Evolutionary conservation across 2,888 invertebrate genomes (phyloP).

Genomic region (Chamaedrilus cognettii): DNA sequence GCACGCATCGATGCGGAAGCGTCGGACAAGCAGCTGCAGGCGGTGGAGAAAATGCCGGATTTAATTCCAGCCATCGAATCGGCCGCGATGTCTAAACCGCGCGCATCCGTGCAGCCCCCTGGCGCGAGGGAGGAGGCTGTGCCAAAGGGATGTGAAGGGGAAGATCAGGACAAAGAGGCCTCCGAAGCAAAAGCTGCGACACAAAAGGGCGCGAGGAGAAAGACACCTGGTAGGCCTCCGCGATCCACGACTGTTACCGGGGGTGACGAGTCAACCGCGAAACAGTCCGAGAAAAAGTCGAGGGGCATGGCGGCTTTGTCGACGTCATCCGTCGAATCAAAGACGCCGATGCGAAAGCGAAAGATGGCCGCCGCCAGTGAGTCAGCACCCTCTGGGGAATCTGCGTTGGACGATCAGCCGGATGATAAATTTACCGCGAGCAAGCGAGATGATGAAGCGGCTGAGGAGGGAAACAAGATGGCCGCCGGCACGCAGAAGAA

Average conservation of each 20-base stretch:
- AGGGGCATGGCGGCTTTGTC: neutral
- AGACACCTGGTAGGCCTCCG: neutral
- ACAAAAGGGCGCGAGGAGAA: neutral
- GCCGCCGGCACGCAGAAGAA: neutral
- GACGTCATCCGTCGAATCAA: neutral
- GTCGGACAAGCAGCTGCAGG: neutral
- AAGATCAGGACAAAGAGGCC: neutral
- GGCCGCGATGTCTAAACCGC: neutral
- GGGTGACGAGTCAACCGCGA: neutral
- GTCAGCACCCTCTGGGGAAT: too few species aligned
- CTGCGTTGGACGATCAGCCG: neutral
- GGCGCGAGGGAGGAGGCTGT: neutral
- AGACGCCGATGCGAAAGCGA: neutral
- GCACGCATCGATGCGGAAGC: neutral
- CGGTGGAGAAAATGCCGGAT: slow-evolving; percentile 11
- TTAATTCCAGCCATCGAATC: slow-evolving; percentile 2
- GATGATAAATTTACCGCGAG: neutral
- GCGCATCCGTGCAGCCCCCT: neutral
- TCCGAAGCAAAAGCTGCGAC: too few species aligned
- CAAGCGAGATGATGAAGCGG: neutral
- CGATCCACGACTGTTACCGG: too few species aligned
- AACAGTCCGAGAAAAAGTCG: neutral
- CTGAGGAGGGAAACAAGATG: neutral
- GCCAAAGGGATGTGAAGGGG: neutral
- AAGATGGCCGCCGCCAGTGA: neutral